phyloP scores from a whole-genome alignment of 2,113 vertebrate species.

The Podarcis raffonei region DNA sequence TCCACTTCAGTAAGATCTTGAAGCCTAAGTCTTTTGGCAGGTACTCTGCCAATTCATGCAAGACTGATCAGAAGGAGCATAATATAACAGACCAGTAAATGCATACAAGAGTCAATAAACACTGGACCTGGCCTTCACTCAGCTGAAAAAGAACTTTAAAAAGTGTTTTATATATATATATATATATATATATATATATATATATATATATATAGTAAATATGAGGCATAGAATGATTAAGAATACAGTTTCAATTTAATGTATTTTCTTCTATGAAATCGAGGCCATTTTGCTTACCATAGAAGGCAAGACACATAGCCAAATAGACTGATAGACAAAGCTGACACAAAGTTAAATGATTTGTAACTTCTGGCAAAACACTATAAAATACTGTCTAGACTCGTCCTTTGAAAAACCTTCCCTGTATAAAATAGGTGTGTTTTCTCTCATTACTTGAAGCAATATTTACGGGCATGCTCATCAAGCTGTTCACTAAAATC shows the following conservation, averaged over 20 bases:
- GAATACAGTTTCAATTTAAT: neutral
- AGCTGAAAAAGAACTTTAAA: neutral
- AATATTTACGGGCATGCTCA: conserved; percentile 20
- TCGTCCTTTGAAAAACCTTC: conserved; percentile 1
- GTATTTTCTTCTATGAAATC: conserved; percentile 9
- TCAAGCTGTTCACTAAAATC: conserved; percentile 47
- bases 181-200: too few species aligned
- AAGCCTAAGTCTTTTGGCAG: neutral
- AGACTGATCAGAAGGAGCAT: neutral
- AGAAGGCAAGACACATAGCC: neutral
- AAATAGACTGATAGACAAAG: neutral
- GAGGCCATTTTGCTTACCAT: conserved; percentile 8
- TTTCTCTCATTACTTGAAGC: conserved; percentile 39
- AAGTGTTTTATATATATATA: neutral
- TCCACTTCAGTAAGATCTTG: neutral
- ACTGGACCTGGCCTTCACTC: neutral
- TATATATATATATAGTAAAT: neutral
- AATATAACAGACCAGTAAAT: neutral
- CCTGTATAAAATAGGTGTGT: conserved; percentile 12
- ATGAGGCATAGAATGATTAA: neutral
- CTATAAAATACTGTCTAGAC: conserved; percentile 57
- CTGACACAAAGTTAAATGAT: conserved; percentile 10
- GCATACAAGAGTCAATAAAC: neutral
- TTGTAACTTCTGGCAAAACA: conserved; percentile 50
- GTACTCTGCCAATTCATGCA: neutral